Evolutionary conservation across 2,888 invertebrate genomes (phyloP).

Genomic region (Palloptera scutellata): DNA sequence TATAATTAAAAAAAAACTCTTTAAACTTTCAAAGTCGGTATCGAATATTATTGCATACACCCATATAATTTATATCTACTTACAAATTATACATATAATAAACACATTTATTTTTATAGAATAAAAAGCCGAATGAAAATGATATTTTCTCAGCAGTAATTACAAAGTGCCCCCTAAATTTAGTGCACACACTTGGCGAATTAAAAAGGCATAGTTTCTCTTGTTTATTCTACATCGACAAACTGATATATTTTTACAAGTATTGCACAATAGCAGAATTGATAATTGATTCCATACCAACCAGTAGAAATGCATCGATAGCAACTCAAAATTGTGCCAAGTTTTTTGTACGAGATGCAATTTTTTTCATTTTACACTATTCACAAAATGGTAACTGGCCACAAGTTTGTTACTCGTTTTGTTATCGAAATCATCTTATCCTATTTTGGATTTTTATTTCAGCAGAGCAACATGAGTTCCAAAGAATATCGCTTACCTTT

Average conservation of each 20-base stretch:
- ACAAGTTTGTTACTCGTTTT: neutral
- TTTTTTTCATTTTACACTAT: constrained; percentile 49
- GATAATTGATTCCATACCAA: constrained; percentile 44
- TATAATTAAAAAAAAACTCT: too few relatives aligned
- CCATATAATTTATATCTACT: too few relatives aligned
- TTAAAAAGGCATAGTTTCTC: constrained; percentile 50
- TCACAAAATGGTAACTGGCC: constrained; percentile 16
- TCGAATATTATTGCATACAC: too few relatives aligned
- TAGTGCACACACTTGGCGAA: constrained; percentile 49
- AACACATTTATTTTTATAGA: too few relatives aligned
- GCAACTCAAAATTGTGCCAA: constrained; percentile 35
- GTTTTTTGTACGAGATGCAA: constrained; percentile 52
- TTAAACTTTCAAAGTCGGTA: too few relatives aligned
- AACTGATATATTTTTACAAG: constrained; percentile 47
- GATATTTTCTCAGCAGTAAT: constrained; percentile 27
- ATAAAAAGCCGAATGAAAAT: neutral
- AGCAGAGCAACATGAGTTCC: constrained; percentile 29
- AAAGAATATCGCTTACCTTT: constrained; percentile 42
- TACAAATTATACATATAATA: too few relatives aligned
- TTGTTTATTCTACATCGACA: constrained; percentile 47
- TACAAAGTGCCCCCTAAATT: constrained; percentile 42
- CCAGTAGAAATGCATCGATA: neutral
- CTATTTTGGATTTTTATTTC: neutral
- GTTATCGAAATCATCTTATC: neutral
- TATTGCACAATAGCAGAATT: constrained; percentile 51